Conservation (phyloP, 2,888 invertebrate genomes). For the Opisthograptis luteolata region DNA sequence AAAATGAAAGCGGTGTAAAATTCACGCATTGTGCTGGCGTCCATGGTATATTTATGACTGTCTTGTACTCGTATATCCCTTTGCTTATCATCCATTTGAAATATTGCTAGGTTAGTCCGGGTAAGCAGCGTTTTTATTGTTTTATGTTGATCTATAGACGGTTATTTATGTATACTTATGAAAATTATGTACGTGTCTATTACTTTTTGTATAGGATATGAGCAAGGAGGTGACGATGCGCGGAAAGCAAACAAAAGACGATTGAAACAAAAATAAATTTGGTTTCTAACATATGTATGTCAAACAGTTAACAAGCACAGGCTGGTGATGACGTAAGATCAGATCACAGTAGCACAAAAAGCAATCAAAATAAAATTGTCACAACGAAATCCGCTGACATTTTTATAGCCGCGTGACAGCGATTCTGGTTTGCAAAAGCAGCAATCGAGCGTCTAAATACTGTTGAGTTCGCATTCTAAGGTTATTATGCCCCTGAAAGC, state of each 20-base stretch:
- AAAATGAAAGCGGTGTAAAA: slow-evolving; percentile 78
- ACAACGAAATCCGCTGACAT: slow-evolving; percentile 5
- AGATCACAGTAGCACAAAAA: not conserved
- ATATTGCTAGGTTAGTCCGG: slow-evolving; percentile 26
- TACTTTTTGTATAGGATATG: too few relatives aligned
- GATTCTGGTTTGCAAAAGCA: slow-evolving; percentile 6
- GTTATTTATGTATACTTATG: too few relatives aligned
- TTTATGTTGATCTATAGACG: too few relatives aligned
- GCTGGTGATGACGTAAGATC: too few relatives aligned
- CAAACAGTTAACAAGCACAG: too few relatives aligned
- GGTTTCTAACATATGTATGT: too few relatives aligned
- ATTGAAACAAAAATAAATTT: too few relatives aligned
- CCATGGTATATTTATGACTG: slow-evolving; percentile 63
- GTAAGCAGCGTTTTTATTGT: too few relatives aligned
- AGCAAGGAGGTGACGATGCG: too few relatives aligned
- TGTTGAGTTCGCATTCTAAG: slow-evolving; percentile 15
- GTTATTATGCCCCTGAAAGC: slow-evolving; percentile 9
- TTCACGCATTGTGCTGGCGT: slow-evolving; percentile 69
- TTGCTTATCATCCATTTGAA: slow-evolving; percentile 53
- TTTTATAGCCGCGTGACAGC: slow-evolving; percentile 21
- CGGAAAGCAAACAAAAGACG: too few relatives aligned
- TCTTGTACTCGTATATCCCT: slow-evolving; percentile 40
- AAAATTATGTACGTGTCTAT: too few relatives aligned
- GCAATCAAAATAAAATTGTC: not conserved
- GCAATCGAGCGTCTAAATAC: slow-evolving; percentile 18